Evolutionary conservation across 53 echinoderm and acorn worm genomes (phyloP).

Genomic region (Paelopatides confundens): DNA sequence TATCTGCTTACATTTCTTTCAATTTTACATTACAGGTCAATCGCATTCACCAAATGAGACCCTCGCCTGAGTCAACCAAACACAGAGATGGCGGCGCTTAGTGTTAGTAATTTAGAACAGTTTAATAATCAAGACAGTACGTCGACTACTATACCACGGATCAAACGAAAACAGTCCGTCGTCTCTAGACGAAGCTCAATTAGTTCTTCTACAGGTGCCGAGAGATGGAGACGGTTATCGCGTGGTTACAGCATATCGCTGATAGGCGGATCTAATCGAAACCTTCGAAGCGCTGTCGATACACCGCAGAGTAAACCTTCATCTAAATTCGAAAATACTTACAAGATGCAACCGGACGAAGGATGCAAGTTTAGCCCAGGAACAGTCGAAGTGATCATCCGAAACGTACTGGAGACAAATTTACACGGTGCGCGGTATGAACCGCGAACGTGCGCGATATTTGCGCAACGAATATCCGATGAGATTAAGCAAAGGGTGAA

Average conservation of each 20-base stretch:
- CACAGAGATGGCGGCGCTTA: slow-evolving; percentile 52
- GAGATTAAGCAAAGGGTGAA: slow-evolving; percentile 86
- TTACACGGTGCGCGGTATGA: slow-evolving; percentile 82
- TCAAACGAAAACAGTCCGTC: slow-evolving; percentile 67
- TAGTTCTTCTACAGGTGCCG: slow-evolving; percentile 71
- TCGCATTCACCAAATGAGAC: no score
- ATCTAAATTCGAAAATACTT: slow-evolving; percentile 88
- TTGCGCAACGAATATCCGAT: slow-evolving; percentile 86
- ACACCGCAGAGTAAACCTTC: slow-evolving; percentile 64
- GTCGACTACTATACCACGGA: slow-evolving; percentile 9
- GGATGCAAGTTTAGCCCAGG: slow-evolving; percentile 67
- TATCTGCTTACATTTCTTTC: no score
- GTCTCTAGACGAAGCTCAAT: slow-evolving; percentile 78
- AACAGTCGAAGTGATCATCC: slow-evolving; percentile 61
- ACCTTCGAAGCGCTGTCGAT: slow-evolving; percentile 59
- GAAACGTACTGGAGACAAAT: slow-evolving; percentile 69
- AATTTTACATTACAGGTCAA: no score
- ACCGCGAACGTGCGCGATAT: slow-evolving; percentile 79
- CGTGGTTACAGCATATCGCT: slow-evolving; percentile 75
- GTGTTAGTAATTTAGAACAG: slow-evolving; percentile 79
- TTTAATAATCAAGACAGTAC: slow-evolving; percentile 71
- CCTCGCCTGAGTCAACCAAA: no score
- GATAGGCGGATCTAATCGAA: slow-evolving; percentile 61
- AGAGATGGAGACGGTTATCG: slow-evolving; percentile 80
- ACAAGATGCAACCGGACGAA: slow-evolving; percentile 85